These are phyloP conservation scores for Eurois occulta DNA, from an alignment of 2,888 invertebrate genomes.

Conservation along the genomic window DNA sequence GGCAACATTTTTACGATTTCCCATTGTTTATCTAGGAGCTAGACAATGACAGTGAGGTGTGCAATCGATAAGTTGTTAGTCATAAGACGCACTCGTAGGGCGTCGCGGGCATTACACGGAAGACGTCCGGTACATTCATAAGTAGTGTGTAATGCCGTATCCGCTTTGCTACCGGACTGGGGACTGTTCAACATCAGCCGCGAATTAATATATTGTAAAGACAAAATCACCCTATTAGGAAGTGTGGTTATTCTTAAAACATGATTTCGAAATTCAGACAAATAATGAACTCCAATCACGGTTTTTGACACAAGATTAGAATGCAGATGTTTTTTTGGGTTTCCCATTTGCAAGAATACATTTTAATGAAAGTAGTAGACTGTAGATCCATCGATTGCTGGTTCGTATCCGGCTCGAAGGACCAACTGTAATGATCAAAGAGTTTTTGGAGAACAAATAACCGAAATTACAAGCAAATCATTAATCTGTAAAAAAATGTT, in stretches of 20 bases:
- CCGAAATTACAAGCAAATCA: background rate
- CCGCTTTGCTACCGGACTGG: conserved; percentile 6
- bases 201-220: background rate
- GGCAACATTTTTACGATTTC: conserved; percentile 53
- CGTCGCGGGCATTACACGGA: conserved; percentile 62
- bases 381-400: background rate
- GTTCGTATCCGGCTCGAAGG: background rate
- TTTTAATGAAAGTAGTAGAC: background rate
- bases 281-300: too few relatives aligned
- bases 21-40: conserved; percentile 36
- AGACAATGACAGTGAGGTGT: conserved; percentile 66
- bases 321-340: too few relatives aligned
- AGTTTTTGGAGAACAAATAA: background rate
- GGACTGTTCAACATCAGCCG: background rate
- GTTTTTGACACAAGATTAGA: background rate
- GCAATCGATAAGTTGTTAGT: conserved; percentile 53
- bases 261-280: background rate
- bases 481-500: background rate
- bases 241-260: background rate
- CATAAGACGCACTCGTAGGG: conserved; percentile 67
- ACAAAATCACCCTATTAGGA: background rate
- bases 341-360: background rate
- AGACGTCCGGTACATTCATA: conserved; percentile 49
- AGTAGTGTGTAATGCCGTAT: conserved; percentile 58
- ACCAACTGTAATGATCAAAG: background rate